Conservation (phyloP, 2,888 invertebrate species). For the Calameuta filiformis region DNA sequence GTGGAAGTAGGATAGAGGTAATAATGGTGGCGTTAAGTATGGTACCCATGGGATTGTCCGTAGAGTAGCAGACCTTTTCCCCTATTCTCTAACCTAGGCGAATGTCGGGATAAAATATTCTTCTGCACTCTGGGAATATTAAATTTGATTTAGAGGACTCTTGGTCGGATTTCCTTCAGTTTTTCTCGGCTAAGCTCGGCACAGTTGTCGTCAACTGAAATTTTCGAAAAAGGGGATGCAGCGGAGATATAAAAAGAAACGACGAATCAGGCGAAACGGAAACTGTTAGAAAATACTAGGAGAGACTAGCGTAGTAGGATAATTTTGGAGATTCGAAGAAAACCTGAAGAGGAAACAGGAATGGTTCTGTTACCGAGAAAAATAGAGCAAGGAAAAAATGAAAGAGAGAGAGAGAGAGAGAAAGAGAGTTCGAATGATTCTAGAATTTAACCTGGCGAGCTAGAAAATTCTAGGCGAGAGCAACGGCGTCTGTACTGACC, state of each 20-base stretch:
- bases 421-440: neutral
- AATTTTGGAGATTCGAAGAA: neutral
- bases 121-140: slow-evolving; percentile 50
- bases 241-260: neutral
- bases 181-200: neutral
- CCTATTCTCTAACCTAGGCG: neutral
- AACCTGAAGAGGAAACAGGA: neutral
- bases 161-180: slow-evolving; percentile 27
- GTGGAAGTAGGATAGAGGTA: neutral
- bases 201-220: neutral
- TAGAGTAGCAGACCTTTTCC: neutral
- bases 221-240: neutral
- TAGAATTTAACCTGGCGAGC: neutral
- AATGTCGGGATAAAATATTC: neutral
- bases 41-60: neutral
- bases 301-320: neutral
- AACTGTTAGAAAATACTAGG: neutral
- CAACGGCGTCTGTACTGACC: neutral
- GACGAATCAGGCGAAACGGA: neutral
- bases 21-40: neutral
- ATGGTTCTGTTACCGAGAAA: neutral
- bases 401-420: too few species aligned
- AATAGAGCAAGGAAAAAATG: neutral
- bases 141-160: slow-evolving; percentile 64
- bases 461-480: neutral